Conservation (phyloP, 2,888 invertebrate species). For the Nudaria mundana region DNA sequence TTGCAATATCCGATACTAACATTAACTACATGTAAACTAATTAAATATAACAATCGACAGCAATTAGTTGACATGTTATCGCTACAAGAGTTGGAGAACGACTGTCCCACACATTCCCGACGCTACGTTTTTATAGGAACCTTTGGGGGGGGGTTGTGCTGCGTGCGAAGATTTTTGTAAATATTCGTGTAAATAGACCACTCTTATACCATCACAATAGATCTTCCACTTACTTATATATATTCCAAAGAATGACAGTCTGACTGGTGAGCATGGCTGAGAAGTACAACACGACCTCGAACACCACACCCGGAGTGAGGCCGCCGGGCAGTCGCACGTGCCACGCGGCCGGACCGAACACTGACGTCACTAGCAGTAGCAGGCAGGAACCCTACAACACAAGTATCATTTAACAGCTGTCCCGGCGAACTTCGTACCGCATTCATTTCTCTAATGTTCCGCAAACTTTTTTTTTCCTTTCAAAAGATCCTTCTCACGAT, state of each 20-base stretch:
- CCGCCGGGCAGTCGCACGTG: constrained; percentile 88
- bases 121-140: no score
- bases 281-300: constrained; percentile 92
- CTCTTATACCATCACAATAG: no score
- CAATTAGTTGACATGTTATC: no score
- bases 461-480: no score
- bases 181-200: background rate
- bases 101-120: no score
- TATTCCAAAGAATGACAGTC: constrained; percentile 94
- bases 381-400: constrained; percentile 75
- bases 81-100: no score
- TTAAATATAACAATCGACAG: no score
- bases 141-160: background rate
- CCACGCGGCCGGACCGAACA: constrained; percentile 91
- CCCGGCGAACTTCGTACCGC: no score
- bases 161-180: background rate
- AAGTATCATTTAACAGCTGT: background rate
- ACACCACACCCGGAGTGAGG: constrained; percentile 87
- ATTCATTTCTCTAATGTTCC: no score
- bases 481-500: no score
- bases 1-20: no score
- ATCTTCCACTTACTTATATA: constrained; percentile 85
- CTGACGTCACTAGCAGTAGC: constrained; percentile 78
- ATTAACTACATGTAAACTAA: no score
- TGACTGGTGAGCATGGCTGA: constrained; percentile 92